Base-by-base conservation (phyloP, 2,113 vertebrate species). In the Rostratula benghalensis region DNA sequence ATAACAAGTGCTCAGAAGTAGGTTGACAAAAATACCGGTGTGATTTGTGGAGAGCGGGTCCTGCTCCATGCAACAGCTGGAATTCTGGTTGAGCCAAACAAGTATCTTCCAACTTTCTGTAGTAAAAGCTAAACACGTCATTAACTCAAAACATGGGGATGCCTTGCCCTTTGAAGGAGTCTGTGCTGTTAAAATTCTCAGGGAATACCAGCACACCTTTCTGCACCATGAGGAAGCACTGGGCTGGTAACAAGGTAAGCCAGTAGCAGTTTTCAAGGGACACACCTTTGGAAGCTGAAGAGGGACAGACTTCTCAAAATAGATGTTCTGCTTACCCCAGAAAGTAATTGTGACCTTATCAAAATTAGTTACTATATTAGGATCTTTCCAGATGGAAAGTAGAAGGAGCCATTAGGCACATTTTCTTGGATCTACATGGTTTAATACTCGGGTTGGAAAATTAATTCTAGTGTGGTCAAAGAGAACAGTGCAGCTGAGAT, bases 301-400 rank as follows among this genome's bases (percentile, higher is more conserved):
- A 80, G 39, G 67, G 81, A 71, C 94, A 93, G 87, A 60, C 33
- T 77, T 88, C 90, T 77, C 61, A 91, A 94, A 96, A 94, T 61
- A 96, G 79, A 56, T 65, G 73, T 54, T 92, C 94, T 84, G 50
- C 87, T 95, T 93, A 65, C 21, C n/a, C 43, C 50, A 69, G 91
- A 90, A 93, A 94, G 51, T 89, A 94, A 94, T 96, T 90, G 64
- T 39, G 81, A 91, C 61, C 87, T 89, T 94, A 83, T 25, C n/a
- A 76, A 94, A 97, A 97, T 96, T 79, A 96, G 88, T 74, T 92
- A 71, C 81, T 95, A 60, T 94, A 85, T 89, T 53, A 79, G 83
- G 77, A 43, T 65, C 45, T 94, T 97, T 70, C 73, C 86, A 69
- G 70, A 80, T 50, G 54, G 67, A 39, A 94, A 67, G 71, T 2